Evolutionary conservation across 2,113 vertebrate genomes (phyloP).

Genomic region (Stomatorhinus ivindoensis): DNA sequence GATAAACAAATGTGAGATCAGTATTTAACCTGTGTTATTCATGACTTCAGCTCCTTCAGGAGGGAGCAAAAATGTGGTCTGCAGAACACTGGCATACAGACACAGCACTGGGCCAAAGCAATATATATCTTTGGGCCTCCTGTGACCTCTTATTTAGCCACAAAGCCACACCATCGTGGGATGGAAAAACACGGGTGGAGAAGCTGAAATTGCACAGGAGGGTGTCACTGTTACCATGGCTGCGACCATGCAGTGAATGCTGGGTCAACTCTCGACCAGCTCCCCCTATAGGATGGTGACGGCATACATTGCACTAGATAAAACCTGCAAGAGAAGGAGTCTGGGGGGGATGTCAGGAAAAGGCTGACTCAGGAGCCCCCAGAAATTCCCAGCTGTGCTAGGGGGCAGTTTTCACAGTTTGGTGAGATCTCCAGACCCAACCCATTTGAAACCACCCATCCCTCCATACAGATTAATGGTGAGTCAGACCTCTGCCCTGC

Average conservation of each 20-base stretch:
- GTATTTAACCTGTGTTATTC: too few species aligned
- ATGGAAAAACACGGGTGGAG: not conserved
- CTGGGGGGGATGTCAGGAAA: not conserved
- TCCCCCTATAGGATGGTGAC: not conserved
- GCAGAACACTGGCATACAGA: not conserved
- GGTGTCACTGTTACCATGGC: not conserved
- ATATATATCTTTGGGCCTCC: not conserved
- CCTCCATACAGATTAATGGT: not conserved
- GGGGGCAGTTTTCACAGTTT: not conserved
- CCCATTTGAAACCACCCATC: not conserved
- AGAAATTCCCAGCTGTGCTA: not conserved
- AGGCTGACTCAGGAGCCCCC: not conserved
- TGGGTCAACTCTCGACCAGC: not conserved
- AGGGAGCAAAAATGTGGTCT: too few species aligned
- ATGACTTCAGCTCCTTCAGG: too few species aligned
- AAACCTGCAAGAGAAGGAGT: not conserved
- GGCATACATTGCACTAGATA: not conserved
- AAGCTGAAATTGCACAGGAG: not conserved
- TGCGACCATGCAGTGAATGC: not conserved
- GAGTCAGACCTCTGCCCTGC: not conserved
- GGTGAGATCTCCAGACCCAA: not conserved
- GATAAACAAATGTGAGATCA: too few species aligned
- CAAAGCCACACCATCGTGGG: not conserved
- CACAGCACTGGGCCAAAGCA: not conserved
- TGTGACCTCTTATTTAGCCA: not conserved